Conservation (phyloP, 1,140 invertebrate genomes). For the Drosophila sproati region DNA sequence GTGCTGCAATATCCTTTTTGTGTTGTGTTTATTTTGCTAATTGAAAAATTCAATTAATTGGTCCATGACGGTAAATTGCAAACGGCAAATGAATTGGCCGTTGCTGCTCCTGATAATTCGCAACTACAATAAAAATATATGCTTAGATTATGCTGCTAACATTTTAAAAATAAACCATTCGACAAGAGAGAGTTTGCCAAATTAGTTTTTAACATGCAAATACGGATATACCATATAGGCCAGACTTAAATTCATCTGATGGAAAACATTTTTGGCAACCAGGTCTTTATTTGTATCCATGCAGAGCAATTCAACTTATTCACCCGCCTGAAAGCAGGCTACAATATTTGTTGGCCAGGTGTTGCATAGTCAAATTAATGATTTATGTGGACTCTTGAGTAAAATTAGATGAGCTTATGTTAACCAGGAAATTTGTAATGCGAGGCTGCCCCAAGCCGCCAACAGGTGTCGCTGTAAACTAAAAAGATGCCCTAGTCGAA, state of each 20-base stretch:
- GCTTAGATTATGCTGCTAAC: background rate
- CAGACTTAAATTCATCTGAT: background rate
- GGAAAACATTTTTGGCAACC: background rate
- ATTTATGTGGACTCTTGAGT: slow-evolving; percentile 27
- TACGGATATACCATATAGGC: background rate
- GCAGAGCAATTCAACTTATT: background rate
- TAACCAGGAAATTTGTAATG: slow-evolving; percentile 27
- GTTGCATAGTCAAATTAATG: slow-evolving; percentile 4
- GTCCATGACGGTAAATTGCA: slow-evolving; percentile 12
- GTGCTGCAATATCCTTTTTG: slow-evolving; percentile 13
- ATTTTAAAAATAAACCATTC: background rate
- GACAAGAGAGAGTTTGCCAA: background rate
- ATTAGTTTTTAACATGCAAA: background rate
- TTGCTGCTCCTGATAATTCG: background rate
- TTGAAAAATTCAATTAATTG: slow-evolving; percentile 59
- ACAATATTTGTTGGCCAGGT: background rate
- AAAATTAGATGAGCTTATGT: background rate
- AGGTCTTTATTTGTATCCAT: background rate
- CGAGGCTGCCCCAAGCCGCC: background rate
- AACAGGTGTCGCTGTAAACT: slow-evolving; percentile 38
- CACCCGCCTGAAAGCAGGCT: slow-evolving; percentile 25
- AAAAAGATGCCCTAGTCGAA: background rate
- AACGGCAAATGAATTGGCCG: slow-evolving; percentile 35
- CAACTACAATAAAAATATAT: slow-evolving; percentile 9
- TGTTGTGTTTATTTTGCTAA: slow-evolving; percentile 56